Conservation (phyloP, 2,888 invertebrate species). For the Epicampocera succincta region DNA sequence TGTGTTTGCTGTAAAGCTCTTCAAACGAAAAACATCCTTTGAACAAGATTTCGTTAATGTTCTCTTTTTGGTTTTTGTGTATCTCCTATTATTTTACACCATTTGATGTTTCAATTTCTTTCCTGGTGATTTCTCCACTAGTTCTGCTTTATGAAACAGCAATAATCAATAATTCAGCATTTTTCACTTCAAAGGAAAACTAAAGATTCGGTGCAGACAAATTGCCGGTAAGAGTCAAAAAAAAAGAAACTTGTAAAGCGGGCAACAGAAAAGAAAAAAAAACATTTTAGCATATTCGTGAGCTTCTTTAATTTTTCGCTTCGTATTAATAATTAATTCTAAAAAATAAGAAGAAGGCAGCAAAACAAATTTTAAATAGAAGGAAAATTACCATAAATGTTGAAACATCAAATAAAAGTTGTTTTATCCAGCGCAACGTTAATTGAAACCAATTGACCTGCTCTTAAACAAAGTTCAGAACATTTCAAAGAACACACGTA, state of each 20-base stretch:
- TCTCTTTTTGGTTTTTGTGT: not conserved
- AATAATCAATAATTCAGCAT: constrained; percentile 55
- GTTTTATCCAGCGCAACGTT: constrained; percentile 42
- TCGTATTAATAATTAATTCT: constrained; percentile 43
- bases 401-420: constrained; percentile 64
- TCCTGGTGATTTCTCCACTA: constrained; percentile 8
- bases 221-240: constrained; percentile 23
- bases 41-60: constrained; percentile 8
- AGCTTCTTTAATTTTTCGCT: constrained; percentile 31
- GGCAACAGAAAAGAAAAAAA: not conserved
- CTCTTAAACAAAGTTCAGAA: constrained; percentile 66
- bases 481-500: constrained; percentile 52
- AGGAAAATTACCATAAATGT: constrained; percentile 55
- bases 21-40: constrained; percentile 5
- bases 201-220: constrained; percentile 12
- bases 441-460: constrained; percentile 70
- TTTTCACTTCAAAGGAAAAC: constrained; percentile 28
- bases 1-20: constrained; percentile 19
- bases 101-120: constrained; percentile 17
- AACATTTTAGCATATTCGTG: constrained; percentile 30
- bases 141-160: constrained; percentile 12
- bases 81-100: constrained; percentile 1
- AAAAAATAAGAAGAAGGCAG: constrained; percentile 14
- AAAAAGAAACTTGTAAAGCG: not conserved
- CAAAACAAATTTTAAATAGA: not conserved